A percentile compares a stretch with the other conserved stretches of the same genome.
phyloP scores from a whole-genome alignment of 2,113 vertebrate species.

The Cyprinodon tularosa region DNA sequence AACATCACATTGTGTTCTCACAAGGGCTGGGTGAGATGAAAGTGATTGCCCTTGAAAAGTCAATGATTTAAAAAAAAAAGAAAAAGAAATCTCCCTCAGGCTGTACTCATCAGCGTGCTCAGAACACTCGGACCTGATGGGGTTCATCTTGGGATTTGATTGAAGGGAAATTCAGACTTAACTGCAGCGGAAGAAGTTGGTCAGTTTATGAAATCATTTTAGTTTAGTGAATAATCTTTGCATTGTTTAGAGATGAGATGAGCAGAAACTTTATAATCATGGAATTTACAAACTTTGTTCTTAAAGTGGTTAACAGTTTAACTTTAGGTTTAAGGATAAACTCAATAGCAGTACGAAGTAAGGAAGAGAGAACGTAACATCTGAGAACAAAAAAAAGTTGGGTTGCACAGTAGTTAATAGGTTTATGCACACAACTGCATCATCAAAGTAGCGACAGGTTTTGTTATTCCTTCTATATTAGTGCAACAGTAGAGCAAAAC shows the following conservation, averaged over 20 bases:
- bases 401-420: no score
- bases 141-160: slow-evolving; percentile 16
- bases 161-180: slow-evolving; percentile 3
- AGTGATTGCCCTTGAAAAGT: slow-evolving; percentile 56
- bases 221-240: neutral
- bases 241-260: neutral
- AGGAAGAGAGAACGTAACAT: no score
- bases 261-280: neutral
- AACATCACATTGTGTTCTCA: slow-evolving; percentile 19
- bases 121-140: slow-evolving; percentile 6
- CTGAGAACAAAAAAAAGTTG: no score
- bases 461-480: no score
- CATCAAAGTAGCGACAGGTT: no score
- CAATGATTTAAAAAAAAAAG: slow-evolving; percentile 1
- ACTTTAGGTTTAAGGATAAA: no score
- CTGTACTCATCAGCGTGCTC: slow-evolving; percentile 20
- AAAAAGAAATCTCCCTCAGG: slow-evolving; percentile 7
- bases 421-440: no score
- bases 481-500: no score
- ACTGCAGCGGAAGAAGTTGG: neutral
- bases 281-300: no score
- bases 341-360: no score
- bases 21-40: slow-evolving; percentile 13
- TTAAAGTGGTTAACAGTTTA: no score
- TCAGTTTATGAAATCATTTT: neutral